A percentile compares a stretch with the other conserved stretches of the same genome.
phyloP scores from a whole-genome alignment of 1,140 invertebrate species.

The Lerema accius region DNA sequence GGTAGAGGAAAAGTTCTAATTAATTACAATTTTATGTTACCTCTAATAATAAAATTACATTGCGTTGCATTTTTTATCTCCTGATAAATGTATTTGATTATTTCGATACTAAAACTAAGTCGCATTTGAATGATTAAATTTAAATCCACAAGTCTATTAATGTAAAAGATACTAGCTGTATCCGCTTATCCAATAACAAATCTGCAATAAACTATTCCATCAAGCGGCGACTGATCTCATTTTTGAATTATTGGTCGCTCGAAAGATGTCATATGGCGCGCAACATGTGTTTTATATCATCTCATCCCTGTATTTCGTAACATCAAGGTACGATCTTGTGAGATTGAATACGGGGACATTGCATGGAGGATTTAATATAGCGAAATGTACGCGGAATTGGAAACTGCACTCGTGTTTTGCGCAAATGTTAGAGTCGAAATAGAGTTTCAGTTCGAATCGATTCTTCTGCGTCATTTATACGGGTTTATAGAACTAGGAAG shows the following conservation, averaged over 20 bases:
- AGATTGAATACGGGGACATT: slow-evolving; percentile 71
- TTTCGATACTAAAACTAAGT: no score
- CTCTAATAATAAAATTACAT: no score
- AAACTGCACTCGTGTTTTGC: slow-evolving; percentile 62
- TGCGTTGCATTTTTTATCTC: no score
- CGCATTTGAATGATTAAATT: no score
- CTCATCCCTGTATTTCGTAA: slow-evolving; percentile 61
- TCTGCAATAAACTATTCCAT: slow-evolving; percentile 66
- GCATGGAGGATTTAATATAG: slow-evolving; percentile 70
- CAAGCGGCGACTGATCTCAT: slow-evolving; percentile 63
- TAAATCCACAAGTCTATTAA: not conserved
- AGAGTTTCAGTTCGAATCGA: slow-evolving; percentile 67
- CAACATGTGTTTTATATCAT: slow-evolving; percentile 73
- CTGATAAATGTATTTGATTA: no score
- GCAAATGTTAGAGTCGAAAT: slow-evolving; percentile 75
- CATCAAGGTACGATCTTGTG: slow-evolving; percentile 57
- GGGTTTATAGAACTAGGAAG: slow-evolving; percentile 38
- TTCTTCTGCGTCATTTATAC: not conserved
- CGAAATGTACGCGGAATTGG: slow-evolving; percentile 62
- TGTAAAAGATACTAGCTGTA: slow-evolving; percentile 5
- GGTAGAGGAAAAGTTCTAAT: no score
- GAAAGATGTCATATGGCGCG: slow-evolving; percentile 57
- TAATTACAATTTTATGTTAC: no score
- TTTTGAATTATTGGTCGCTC: slow-evolving; percentile 71
- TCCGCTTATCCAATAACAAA: slow-evolving; percentile 54